Evolutionary conservation across 2,888 invertebrate genomes (phyloP).

Genomic region (Xanthia icteritia): DNA sequence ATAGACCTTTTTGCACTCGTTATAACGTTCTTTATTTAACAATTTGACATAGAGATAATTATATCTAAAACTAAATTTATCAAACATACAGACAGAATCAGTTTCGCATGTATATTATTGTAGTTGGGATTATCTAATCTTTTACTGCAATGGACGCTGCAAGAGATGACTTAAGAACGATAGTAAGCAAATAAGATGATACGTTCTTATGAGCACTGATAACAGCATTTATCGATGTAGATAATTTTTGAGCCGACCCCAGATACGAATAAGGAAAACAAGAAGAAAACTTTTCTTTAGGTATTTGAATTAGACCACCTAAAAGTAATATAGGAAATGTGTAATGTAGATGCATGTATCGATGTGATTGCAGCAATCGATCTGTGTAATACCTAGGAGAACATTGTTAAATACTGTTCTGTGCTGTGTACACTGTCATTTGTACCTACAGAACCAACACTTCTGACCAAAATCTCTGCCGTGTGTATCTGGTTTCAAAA

Average conservation of each 20-base stretch:
- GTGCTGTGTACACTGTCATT: neutral
- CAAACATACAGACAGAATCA: neutral
- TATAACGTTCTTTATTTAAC: too few species aligned
- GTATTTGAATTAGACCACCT: neutral
- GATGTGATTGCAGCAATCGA: neutral
- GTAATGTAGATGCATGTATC: neutral
- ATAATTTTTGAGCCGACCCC: neutral
- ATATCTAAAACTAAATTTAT: neutral
- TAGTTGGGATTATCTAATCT: conserved; percentile 7
- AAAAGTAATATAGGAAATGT: neutral
- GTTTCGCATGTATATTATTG: too few species aligned
- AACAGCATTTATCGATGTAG: conserved; percentile 1
- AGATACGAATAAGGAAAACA: neutral
- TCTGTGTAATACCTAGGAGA: neutral
- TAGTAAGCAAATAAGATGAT: neutral
- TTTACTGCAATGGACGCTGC: conserved; percentile 1
- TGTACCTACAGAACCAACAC: neutral
- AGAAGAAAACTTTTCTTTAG: neutral
- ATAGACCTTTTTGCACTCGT: too few species aligned
- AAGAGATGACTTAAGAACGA: conserved; percentile 8
- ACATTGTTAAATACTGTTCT: neutral
- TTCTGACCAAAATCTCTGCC: neutral
- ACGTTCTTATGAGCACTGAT: neutral
- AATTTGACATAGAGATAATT: too few species aligned
- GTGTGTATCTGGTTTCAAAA: neutral